Evolutionary conservation across 2,113 vertebrate genomes (phyloP).

Genomic region (Trochalopteron elliotii): DNA sequence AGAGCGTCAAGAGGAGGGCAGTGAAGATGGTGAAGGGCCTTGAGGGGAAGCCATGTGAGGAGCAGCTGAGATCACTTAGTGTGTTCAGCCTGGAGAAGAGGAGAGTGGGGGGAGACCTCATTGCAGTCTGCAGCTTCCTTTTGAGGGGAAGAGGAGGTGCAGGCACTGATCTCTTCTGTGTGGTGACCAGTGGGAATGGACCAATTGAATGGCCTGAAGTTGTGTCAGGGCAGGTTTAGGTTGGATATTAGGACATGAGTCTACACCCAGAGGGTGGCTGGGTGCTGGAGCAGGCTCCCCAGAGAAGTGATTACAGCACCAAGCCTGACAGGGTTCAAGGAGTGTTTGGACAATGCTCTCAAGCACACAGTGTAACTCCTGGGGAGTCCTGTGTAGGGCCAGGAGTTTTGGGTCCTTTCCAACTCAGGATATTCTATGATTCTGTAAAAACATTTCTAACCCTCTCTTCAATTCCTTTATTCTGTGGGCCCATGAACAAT

Average conservation of each 20-base stretch:
- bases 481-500: background rate
- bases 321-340: background rate
- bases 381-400: too few relatives aligned
- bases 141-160: background rate
- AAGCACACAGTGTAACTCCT: background rate
- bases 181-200: background rate
- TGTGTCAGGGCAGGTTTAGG: background rate
- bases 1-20: background rate
- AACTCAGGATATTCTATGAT: background rate
- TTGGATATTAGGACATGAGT: background rate
- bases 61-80: background rate
- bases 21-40: background rate
- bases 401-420: background rate
- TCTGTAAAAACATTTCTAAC: background rate
- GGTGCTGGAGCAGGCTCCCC: background rate
- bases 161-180: background rate
- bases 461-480: background rate
- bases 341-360: too few relatives aligned
- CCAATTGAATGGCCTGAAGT: too few relatives aligned
- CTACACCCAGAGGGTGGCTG: background rate
- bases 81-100: background rate
- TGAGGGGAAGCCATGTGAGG: rapidly evolving
- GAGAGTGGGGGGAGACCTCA: background rate
- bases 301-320: background rate
- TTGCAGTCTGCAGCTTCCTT: background rate